Base-by-base conservation (phyloP, 2,113 vertebrate species). In the Myodes glareolus region DNA sequence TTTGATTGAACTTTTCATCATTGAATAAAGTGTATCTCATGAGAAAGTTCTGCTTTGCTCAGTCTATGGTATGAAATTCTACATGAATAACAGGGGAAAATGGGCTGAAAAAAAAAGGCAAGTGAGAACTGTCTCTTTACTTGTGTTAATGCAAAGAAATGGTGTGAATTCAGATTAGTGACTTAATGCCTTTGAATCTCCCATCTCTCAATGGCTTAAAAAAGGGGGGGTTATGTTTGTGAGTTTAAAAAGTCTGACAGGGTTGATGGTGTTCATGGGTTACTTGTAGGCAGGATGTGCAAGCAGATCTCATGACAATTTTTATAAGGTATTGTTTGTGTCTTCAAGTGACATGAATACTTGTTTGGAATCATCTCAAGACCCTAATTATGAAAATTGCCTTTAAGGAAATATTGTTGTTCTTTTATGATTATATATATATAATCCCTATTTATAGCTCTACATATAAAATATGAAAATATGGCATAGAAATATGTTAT, bases 1-100 rank as follows among this genome's bases (percentile, higher is more conserved):
- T 81, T 85, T 92, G 90, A 70, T 84, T 11, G n/a, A 87, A 87
- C 27, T 90, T 96, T 90, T 92, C 88, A 50, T 58, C 4, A 72
- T 39, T 29, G 33, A 45, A n/a, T 88, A 72, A 96, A 55, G n/a
- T 61, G 27, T 45, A 81, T 65, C 88, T 92, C 42, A 87, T 93
- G 77, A 73, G 94, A 58, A 39, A 52, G 65, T 84, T 11, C 21
- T 75, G 27, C 4, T 88, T 95, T 97, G 81, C 91, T 96, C 19
- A 85, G 39, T 82, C 90, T 52, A 14, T 81, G 45, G 45, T 77
- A 73, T 94, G 36, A 72, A 95, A 84, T 81, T 61, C 58, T 91
- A 14, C 42, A 19, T 61, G 55, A 84, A 58, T 33, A 91, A 42
- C 7, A 21, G 90, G 68, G 27, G 80, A 11, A 14, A 72, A 17